Conservation (phyloP, 2,888 invertebrate genomes). For the Erpobdella octoculata region DNA sequence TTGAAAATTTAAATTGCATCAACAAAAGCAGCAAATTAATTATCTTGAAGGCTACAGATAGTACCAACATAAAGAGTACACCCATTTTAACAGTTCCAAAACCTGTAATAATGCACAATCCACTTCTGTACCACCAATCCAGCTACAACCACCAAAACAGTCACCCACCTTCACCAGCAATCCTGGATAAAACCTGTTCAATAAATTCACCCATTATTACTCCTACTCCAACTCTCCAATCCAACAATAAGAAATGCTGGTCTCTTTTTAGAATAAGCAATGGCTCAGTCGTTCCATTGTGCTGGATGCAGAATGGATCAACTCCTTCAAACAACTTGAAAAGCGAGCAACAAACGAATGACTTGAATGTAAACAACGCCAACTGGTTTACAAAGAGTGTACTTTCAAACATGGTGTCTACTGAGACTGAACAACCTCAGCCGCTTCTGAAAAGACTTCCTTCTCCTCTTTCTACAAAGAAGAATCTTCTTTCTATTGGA, state of each 20-base stretch:
- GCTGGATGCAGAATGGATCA: background rate
- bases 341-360: background rate
- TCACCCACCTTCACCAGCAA: too few relatives aligned
- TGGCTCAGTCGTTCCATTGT: constrained; percentile 18
- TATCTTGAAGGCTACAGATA: background rate
- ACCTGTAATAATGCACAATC: too few relatives aligned
- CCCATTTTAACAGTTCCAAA: too few relatives aligned
- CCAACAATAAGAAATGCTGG: constrained; percentile 17
- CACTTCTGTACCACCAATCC: too few relatives aligned
- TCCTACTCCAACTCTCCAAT: background rate
- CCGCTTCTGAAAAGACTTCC: background rate
- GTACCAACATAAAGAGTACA: background rate
- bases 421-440: background rate
- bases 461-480: background rate
- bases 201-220: background rate
- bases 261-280: constrained; percentile 19
- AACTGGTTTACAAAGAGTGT: constrained; percentile 16
- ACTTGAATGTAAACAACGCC: background rate
- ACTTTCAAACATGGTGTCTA: background rate
- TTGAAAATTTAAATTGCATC: too few relatives aligned
- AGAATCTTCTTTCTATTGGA: background rate
- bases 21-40: background rate
- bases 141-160: too few relatives aligned
- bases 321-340: background rate
- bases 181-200: background rate